Conservation (phyloP, 2,888 invertebrate species). For the Acanthococcus lagerstroemiae region DNA sequence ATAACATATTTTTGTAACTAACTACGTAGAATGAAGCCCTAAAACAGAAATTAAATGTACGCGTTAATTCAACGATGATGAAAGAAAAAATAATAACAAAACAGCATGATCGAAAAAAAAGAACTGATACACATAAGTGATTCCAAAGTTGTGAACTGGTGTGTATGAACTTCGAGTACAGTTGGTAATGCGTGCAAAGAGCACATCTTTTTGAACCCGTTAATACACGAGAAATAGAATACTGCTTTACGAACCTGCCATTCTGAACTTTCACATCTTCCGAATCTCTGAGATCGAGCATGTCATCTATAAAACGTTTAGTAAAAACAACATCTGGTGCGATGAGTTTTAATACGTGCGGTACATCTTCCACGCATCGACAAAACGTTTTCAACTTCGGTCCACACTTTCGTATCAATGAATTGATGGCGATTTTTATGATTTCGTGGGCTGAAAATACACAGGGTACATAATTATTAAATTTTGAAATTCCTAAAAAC, state of each 20-base stretch:
- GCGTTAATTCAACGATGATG: neutral
- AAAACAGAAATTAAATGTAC: neutral
- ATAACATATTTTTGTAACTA: neutral
- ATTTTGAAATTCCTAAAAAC: too few species aligned
- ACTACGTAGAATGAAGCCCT: slow-evolving; percentile 1
- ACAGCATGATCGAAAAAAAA: too few species aligned
- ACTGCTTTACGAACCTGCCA: neutral
- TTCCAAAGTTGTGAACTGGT: too few species aligned
- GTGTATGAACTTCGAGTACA: too few species aligned
- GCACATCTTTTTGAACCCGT: too few species aligned
- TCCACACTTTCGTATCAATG: neutral
- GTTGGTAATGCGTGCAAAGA: too few species aligned
- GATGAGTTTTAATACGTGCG: slow-evolving; percentile 2
- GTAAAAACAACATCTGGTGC: neutral
- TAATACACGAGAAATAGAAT: too few species aligned
- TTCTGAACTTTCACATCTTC: neutral
- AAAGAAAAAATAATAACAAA: neutral
- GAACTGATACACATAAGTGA: neutral
- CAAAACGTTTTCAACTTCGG: neutral
- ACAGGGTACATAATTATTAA: too few species aligned
- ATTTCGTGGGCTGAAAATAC: slow-evolving; percentile 6
- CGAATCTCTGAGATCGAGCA: neutral
- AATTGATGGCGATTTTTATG: neutral
- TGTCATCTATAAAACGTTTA: neutral
- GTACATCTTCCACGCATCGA: slow-evolving; percentile 3